Conservation (phyloP, 1,140 invertebrate species). For the Euura saliciscinereae region DNA sequence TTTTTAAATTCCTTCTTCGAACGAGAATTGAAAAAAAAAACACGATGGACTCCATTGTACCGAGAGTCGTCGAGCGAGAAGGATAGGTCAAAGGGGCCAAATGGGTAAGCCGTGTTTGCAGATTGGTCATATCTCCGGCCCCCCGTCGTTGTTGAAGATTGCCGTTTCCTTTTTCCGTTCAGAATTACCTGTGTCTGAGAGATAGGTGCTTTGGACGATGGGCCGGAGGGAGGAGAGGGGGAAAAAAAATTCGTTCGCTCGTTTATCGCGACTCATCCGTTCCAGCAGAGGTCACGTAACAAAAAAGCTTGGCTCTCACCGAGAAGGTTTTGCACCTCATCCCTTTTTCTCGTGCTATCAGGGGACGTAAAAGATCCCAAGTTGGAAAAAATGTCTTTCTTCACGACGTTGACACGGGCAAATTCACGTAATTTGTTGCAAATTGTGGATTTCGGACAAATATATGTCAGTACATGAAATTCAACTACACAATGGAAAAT, state of each 20-base stretch:
- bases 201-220: background rate
- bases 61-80: background rate
- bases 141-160: constrained; percentile 49
- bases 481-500: too few species aligned
- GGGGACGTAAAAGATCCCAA: too few species aligned
- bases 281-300: background rate
- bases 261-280: background rate
- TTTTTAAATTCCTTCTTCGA: too few species aligned
- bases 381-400: background rate
- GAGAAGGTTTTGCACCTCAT: background rate
- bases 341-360: background rate
- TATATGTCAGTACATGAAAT: too few species aligned
- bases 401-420: background rate
- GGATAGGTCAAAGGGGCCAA: constrained; percentile 35
- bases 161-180: constrained; percentile 53
- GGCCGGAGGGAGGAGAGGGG: background rate
- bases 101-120: constrained; percentile 60
- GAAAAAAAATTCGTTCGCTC: background rate
- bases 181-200: constrained; percentile 9
- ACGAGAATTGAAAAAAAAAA: too few species aligned
- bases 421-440: too few species aligned
- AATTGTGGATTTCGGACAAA: too few species aligned
- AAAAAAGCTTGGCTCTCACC: too few species aligned
- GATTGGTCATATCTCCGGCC: constrained; percentile 58
- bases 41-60: too few species aligned